phyloP scores from a whole-genome alignment of 2,113 vertebrate species.

The Pangasianodon hypophthalmus region DNA sequence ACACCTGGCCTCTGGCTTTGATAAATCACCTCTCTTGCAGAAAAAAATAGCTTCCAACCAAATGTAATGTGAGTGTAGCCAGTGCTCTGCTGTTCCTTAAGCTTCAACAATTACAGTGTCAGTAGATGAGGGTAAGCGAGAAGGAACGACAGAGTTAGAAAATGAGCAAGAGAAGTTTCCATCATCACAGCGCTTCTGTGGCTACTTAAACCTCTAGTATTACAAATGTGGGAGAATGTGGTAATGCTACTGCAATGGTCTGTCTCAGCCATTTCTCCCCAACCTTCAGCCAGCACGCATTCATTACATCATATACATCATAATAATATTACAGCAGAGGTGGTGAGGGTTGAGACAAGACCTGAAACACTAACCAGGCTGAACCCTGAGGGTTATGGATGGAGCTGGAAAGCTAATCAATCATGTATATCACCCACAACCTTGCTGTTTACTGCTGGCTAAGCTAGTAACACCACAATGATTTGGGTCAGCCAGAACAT shows the following conservation, averaged over 20 bases:
- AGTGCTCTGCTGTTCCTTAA: slow-evolving; percentile 17
- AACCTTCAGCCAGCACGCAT: background rate
- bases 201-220: slow-evolving; percentile 25
- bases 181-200: slow-evolving; percentile 27
- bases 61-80: slow-evolving; percentile 23
- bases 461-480: background rate
- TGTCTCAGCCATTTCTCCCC: slow-evolving; percentile 29
- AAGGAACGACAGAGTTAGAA: slow-evolving; percentile 1
- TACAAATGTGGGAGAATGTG: slow-evolving; percentile 27
- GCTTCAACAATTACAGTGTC: slow-evolving; percentile 19
- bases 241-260: slow-evolving; percentile 39
- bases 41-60: background rate
- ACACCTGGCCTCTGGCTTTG: slow-evolving; percentile 15
- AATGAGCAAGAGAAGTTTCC: slow-evolving; percentile 37
- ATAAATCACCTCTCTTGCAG: slow-evolving; percentile 1
- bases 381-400: slow-evolving; percentile 21
- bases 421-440: background rate
- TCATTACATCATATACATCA: slow-evolving; percentile 37
- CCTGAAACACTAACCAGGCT: slow-evolving; percentile 33
- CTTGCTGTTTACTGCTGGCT: background rate
- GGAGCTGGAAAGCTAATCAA: slow-evolving; percentile 6
- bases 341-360: slow-evolving; percentile 10
- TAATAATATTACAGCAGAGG: background rate
- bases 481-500: background rate
- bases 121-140: slow-evolving; percentile 1